Percentiles rank a stretch among this genome's conserved stretches.
Evolutionary conservation across 2,888 invertebrate species (phyloP).

Genomic region (Chouioia cunea): DNA sequence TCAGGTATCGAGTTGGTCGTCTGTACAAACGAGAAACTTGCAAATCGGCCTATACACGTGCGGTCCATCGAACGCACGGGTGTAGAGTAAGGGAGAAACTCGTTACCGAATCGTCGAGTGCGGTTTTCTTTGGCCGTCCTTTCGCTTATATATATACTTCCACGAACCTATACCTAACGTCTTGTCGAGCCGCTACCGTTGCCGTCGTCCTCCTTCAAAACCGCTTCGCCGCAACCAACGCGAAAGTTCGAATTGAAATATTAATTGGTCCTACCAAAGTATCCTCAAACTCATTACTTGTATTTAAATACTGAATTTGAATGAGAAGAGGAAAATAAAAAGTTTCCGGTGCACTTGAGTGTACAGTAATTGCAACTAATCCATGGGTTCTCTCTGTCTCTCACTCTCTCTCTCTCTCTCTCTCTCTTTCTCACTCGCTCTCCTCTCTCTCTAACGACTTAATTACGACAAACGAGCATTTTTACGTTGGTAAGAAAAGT

Average conservation of each 20-base stretch:
- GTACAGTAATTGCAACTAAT: neutral
- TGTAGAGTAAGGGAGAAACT: constrained; percentile 27
- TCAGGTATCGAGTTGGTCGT: too few relatives aligned
- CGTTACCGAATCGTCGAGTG: constrained; percentile 46
- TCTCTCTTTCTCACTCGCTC: too few relatives aligned
- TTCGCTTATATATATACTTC: too few relatives aligned
- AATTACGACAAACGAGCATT: too few relatives aligned
- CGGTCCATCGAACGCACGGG: constrained; percentile 21
- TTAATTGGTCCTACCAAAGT: constrained; percentile 58
- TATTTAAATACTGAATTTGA: too few relatives aligned
- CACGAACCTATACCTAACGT: constrained; percentile 30
- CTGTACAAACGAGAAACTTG: constrained; percentile 26
- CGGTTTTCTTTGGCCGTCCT: constrained; percentile 38
- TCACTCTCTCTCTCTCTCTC: too few relatives aligned
- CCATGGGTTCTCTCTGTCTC: neutral
- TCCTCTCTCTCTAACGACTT: too few relatives aligned
- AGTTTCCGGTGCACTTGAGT: neutral
- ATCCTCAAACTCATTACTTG: too few relatives aligned
- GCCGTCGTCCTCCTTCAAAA: too few relatives aligned
- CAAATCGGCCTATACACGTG: constrained; percentile 44
- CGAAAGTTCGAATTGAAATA: constrained; percentile 63
- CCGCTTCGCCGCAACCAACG: too few relatives aligned
- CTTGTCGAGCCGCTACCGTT: constrained; percentile 29
- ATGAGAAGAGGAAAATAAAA: neutral
- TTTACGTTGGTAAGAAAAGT: too few relatives aligned